These are phyloP conservation scores for Daktulosphaira vitifoliae DNA, from an alignment of 1,140 invertebrate species.

Conservation along the genomic window DNA sequence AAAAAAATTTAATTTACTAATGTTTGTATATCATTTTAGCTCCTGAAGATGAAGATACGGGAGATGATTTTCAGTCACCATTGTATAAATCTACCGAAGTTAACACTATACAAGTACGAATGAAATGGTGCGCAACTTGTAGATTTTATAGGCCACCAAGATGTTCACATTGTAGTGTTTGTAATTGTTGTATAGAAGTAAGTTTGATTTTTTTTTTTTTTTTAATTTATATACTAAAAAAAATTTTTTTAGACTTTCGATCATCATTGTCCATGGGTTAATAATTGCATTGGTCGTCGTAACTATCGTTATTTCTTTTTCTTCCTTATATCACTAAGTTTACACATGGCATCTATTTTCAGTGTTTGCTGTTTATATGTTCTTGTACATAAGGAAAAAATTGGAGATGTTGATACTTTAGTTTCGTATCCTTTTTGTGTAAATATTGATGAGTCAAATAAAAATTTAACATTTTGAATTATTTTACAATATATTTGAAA, in stretches of 20 bases:
- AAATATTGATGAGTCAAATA: too few relatives aligned
- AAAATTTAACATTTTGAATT: too few relatives aligned
- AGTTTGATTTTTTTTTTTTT: conserved; percentile 37
- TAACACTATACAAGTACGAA: conserved; percentile 93
- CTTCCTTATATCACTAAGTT: conserved; percentile 89
- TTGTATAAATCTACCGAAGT: conserved; percentile 98
- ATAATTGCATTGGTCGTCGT: conserved; percentile 97
- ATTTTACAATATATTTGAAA: too few relatives aligned
- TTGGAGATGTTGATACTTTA: conserved; percentile 73
- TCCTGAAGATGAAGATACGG: conserved; percentile 88
- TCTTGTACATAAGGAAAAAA: conserved; percentile 69
- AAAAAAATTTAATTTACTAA: not conserved
- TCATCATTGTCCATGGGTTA: conserved; percentile 99
- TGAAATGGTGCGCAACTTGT: conserved; percentile 99
- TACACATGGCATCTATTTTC: conserved; percentile 97
- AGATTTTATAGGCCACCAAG: conserved; percentile 98
- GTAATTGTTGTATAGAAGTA: conserved; percentile 98
- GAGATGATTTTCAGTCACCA: conserved; percentile 94
- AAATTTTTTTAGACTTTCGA: conserved; percentile 79
- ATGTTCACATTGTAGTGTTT: conserved; percentile 98
- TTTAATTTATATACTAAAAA: not conserved
- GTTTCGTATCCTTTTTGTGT: conserved; percentile 83
- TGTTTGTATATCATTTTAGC: conserved; percentile 50
- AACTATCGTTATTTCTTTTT: conserved; percentile 99
- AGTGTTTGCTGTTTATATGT: conserved; percentile 84